phyloP scores from a whole-genome alignment of 2,113 vertebrate species.

The chimpanzee (Pan troglodytes) region NHGRI_mPanTro3-v2.1_pri NC_072410.2:95277501-95278000 shows the following conservation, averaged over 20 bases:
- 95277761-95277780: neutral
- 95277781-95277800: too few species aligned
- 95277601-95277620: neutral
- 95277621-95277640: neutral
- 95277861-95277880: neutral
- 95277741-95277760: neutral
- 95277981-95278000: neutral
- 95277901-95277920: neutral
- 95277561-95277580: neutral
- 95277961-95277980: neutral
- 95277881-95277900: neutral
- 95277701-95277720: too few species aligned
- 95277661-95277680: neutral
- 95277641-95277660: neutral
- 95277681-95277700: accelerated
- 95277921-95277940: neutral
- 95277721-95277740: neutral
- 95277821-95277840: neutral
- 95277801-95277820: neutral
- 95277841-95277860: accelerated
- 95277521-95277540: neutral
- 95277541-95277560: neutral
- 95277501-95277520: neutral
- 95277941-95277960: neutral
- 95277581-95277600: neutral